Conservation (phyloP, 1,140 invertebrate genomes). For the Carposina sasakii region DNA sequence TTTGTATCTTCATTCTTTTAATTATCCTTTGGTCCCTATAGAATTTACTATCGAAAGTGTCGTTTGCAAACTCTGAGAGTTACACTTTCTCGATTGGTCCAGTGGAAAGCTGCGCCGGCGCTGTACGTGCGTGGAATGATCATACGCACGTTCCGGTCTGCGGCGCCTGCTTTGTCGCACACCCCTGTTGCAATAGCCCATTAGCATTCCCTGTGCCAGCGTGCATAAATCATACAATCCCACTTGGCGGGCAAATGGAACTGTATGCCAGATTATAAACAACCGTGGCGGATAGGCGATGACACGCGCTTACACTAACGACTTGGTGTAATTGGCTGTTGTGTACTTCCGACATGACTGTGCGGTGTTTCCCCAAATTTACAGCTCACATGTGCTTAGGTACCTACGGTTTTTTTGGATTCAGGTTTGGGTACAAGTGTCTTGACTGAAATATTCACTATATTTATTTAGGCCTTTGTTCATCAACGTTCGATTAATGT, state of each 20-base stretch:
- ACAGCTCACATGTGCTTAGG: conserved; percentile 12
- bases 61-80: too few relatives aligned
- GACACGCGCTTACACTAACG: conserved; percentile 23
- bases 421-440: too few relatives aligned
- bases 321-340: conserved; percentile 29
- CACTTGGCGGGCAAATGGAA: conserved; percentile 33
- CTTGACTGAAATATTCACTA: too few relatives aligned
- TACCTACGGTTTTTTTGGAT: not conserved
- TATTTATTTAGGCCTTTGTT: too few relatives aligned
- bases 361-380: conserved; percentile 35
- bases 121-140: conserved; percentile 23
- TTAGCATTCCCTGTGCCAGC: conserved; percentile 32
- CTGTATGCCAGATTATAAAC: conserved; percentile 37
- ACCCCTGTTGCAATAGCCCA: conserved; percentile 18
- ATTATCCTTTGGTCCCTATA: too few relatives aligned
- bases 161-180: not conserved
- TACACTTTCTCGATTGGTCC: conserved; percentile 29
- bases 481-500: too few relatives aligned
- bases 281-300: conserved; percentile 26
- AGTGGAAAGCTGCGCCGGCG: conserved; percentile 27
- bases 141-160: not conserved
- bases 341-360: conserved; percentile 26
- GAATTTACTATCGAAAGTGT: too few relatives aligned
- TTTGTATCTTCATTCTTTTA: too few relatives aligned
- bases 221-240: conserved; percentile 38